Conservation (phyloP, 2,888 invertebrate species). For the Blomia tropicalis region DNA sequence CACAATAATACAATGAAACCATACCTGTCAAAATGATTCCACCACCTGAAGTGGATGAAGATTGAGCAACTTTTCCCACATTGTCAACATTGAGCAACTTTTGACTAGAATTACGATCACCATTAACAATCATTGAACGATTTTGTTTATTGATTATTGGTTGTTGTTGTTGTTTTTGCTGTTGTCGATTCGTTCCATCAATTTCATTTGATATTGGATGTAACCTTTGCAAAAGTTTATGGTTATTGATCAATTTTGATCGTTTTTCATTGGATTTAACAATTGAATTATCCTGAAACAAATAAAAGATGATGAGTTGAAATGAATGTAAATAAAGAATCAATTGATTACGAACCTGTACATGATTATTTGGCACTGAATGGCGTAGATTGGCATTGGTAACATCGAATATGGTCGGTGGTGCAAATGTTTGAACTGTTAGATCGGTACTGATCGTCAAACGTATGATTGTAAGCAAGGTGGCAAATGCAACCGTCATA, state of each 20-base stretch:
- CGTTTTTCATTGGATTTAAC: too few species aligned
- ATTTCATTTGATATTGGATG: too few species aligned
- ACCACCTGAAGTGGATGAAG: neutral
- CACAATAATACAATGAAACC: too few species aligned
- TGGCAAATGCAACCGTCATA: neutral
- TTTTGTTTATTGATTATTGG: neutral
- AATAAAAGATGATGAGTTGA: too few species aligned
- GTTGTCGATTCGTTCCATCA: too few species aligned
- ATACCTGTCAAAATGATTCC: neutral
- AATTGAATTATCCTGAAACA: too few species aligned
- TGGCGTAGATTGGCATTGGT: neutral
- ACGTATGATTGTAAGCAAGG: conserved; percentile 2
- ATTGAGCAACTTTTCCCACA: neutral
- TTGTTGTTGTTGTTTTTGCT: conserved; percentile 1
- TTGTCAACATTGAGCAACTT: neutral
- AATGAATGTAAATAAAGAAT: too few species aligned
- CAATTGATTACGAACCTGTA: too few species aligned
- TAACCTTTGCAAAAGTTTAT: too few species aligned
- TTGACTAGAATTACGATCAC: neutral
- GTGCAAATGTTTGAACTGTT: neutral
- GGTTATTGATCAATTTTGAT: too few species aligned
- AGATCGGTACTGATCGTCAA: conserved; percentile 5
- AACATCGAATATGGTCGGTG: neutral
- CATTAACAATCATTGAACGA: neutral
- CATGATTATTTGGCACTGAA: too few species aligned